Base-by-base conservation (phyloP, 2,113 vertebrate genomes). In the Takifugu flavidus region DNA sequence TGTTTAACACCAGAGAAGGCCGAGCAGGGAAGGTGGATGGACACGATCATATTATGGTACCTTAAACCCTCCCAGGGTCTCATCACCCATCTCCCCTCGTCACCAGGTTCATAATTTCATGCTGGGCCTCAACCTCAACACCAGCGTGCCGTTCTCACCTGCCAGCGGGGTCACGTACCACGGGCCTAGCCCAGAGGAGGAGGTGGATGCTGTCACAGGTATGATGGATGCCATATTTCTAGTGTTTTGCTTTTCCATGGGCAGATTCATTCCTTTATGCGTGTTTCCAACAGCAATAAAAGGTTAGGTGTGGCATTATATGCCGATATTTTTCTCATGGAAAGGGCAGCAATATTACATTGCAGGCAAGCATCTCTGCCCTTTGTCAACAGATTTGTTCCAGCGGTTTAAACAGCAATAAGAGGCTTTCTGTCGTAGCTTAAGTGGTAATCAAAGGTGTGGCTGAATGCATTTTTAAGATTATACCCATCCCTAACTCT, bases 1-100 rank as follows among this genome's bases (percentile, higher is more conserved):
- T 99, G 49, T 98, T 99, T 86, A 99, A 96, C 74, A 98, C 96
- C 1, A 88, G 97, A 54, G 96, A 98, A 83, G 96, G 97, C 3
- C 92, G 96, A 0, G 97, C 97, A 0, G 95, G 97, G 14, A 99
- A 99, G 85, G 96, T 87, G 49, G 13, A 4, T 4, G 10, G 25
- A 60, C 11, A n/a, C 31, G 29, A 15, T 3, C 13, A 49, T 50
- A 1, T 47, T 27, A 4, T 27, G 26, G 13, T 2, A 7, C n/a
- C 39, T 47, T 47, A n/a, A 15, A 47, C 5, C 45, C 45, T 13
- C 10, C n/a, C 5, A 12, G 14, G 31, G 13, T 15, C 2, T 15
- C 0, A 29, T 29, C 25, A 25, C 26, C 15, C 15, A 0, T 14
- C 25, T 14, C 2, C 52, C 4, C 6, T 46, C 13, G 20, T 64